Evolutionary conservation across 2,888 invertebrate species (phyloP), one percentile per base, ranked within the genome.

Genomic region (Chloroclysta siterata): DNA sequence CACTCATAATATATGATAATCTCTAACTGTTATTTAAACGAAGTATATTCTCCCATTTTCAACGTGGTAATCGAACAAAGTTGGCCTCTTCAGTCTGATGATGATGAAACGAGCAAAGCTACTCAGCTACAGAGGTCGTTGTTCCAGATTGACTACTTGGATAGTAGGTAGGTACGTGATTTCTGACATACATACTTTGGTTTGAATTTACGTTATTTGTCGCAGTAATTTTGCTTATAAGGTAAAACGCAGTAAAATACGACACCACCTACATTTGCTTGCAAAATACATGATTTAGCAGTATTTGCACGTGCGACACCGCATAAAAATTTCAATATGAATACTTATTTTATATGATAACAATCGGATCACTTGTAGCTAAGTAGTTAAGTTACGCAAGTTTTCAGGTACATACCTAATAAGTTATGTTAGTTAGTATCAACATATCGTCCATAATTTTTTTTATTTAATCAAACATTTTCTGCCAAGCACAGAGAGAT

Each of bases 211-310:
- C 15, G 46, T 36, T 46, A 53, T 59, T 53, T 52, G 48, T n/a
- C 44, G 28, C 50, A 57, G 53, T 53, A n/a, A 53, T 53, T 52
- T 52, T 66, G 63, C 66, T 63, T 50, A 55, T 52, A 51, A 51
- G 41, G 58, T 58, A 52, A 57, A 63, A 52, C 51, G 52, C 48
- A 29, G 22, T 60, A 54, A 41, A 57, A 65, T 54, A 58, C 42
- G 65, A 61, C 57, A 65, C 64, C 60, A 60, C 60, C 65, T 58
- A 65, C 54, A 58, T 65, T 58, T 41, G 50, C 46, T 54, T 58
- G 65, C 58, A 52, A 65, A 65, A 61, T 52, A 51, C 52, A 44
- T 39, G 57, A 65, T 57, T 61, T 61, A 47, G 60, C 60, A 61
- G 58, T 54, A 55, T 61, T 65, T 65, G 61, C 61, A 65, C 65